Evolutionary conservation across 35 echinoderm and acorn worm species (phyloP).

Genomic region (Chiridota heheva): DNA sequence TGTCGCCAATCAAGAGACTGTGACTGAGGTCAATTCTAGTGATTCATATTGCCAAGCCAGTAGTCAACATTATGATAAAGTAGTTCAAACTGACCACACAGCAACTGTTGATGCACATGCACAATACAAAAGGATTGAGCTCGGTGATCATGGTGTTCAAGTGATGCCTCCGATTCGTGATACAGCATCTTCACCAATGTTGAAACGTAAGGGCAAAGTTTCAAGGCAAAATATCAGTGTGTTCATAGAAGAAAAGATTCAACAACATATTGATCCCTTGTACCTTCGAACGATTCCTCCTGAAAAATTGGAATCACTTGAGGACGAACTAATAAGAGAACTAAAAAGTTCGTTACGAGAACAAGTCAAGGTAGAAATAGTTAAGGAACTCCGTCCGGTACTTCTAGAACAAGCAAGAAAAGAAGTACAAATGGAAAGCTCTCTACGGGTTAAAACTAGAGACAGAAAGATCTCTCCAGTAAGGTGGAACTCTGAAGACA

Average conservation of each 20-base stretch:
- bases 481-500: conserved; percentile 23
- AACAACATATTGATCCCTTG: background rate
- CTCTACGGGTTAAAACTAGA: background rate
- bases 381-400: conserved; percentile 11
- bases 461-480: conserved; percentile 25
- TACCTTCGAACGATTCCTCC: conserved; percentile 9
- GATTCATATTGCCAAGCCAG: too few relatives aligned
- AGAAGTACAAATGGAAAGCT: background rate
- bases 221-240: too few relatives aligned
- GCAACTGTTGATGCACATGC: too few relatives aligned
- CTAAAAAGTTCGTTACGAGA: conserved; percentile 13
- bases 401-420: conserved; percentile 14
- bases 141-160: too few relatives aligned
- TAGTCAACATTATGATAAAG: too few relatives aligned
- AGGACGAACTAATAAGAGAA: conserved; percentile 11
- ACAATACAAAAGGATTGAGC: too few relatives aligned
- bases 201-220: too few relatives aligned
- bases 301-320: background rate
- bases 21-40: too few relatives aligned
- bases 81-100: too few relatives aligned
- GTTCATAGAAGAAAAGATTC: background rate
- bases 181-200: too few relatives aligned
- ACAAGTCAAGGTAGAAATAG: conserved; percentile 24
- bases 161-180: too few relatives aligned
- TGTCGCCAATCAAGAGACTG: too few relatives aligned